Evolutionary conservation across 2,113 vertebrate genomes (phyloP).

Genomic region (Zosterops hypoxanthus): DNA sequence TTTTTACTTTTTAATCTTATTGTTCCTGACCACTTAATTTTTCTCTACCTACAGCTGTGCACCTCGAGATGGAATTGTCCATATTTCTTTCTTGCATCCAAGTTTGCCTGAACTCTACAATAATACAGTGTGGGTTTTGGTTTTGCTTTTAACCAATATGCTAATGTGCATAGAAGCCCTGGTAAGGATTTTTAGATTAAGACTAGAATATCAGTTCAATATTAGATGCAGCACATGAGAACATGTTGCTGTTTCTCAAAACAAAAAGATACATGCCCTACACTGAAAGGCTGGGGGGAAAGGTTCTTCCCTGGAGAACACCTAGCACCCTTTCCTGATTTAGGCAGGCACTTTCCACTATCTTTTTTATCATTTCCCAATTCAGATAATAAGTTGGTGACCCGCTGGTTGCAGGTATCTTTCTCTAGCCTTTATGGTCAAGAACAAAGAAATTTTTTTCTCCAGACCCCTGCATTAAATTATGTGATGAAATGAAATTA

Average conservation of each 20-base stretch:
- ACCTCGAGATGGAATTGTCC: background rate
- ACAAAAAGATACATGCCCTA: background rate
- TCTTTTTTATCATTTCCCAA: background rate
- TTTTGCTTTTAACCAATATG: background rate
- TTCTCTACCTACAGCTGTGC: background rate
- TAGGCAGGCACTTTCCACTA: background rate
- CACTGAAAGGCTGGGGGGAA: background rate
- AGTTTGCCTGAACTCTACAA: background rate
- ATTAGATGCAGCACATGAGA: background rate
- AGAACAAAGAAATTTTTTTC: background rate
- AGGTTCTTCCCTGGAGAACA: background rate
- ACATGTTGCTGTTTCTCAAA: background rate
- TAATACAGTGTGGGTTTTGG: rapidly evolving
- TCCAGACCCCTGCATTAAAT: background rate
- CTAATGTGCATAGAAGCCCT: background rate
- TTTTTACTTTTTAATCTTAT: background rate
- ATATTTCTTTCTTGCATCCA: background rate
- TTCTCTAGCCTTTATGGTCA: background rate
- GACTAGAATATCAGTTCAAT: background rate
- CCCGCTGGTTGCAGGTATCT: background rate
- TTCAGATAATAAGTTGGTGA: background rate
- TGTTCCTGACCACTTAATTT: background rate
- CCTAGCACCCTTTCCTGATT: background rate
- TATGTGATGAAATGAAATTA: background rate
- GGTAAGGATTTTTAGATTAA: background rate